Percentiles rank a stretch among this genome's conserved stretches.
These are phyloP conservation scores for Callospermophilus lateralis DNA, from an alignment of 2,113 vertebrate genomes.

Conservation along the genomic window DNA sequence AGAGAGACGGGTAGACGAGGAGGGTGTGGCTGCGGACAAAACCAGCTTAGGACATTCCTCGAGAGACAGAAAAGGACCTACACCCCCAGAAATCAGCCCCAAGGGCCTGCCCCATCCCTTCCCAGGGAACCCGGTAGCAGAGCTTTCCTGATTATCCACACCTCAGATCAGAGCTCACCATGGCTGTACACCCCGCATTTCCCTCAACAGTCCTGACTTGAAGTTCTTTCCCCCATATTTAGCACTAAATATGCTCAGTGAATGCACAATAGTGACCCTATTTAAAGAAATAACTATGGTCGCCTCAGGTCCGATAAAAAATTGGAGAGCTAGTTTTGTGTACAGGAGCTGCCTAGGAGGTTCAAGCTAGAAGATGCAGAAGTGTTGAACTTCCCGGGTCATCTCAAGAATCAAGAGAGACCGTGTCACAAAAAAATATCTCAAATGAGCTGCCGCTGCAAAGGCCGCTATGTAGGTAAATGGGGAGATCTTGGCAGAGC, in stretches of 20 bases:
- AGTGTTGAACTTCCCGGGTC: constrained; percentile 27
- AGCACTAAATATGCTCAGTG: constrained; percentile 15
- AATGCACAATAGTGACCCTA: background rate
- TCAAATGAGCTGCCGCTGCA: background rate
- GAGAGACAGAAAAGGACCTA: background rate
- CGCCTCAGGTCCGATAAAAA: background rate
- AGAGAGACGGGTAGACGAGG: background rate
- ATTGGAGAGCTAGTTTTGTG: background rate
- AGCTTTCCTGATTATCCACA: background rate
- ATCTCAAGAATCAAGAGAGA: constrained; percentile 22
- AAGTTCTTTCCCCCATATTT: background rate
- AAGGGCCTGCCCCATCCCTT: background rate
- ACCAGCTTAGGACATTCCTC: background rate
- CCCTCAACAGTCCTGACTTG: background rate
- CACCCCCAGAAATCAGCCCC: background rate
- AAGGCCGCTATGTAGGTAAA: background rate
- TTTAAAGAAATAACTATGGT: background rate
- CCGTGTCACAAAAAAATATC: background rate
- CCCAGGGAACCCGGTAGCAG: background rate
- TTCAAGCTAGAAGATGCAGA: background rate
- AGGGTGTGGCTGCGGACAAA: background rate
- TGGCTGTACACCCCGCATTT: background rate
- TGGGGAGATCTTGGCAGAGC: background rate
- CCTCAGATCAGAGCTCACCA: background rate
- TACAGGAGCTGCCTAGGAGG: background rate